Conservation (phyloP, 2,113 vertebrate species). For the Dasyornis broadbenti region DNA sequence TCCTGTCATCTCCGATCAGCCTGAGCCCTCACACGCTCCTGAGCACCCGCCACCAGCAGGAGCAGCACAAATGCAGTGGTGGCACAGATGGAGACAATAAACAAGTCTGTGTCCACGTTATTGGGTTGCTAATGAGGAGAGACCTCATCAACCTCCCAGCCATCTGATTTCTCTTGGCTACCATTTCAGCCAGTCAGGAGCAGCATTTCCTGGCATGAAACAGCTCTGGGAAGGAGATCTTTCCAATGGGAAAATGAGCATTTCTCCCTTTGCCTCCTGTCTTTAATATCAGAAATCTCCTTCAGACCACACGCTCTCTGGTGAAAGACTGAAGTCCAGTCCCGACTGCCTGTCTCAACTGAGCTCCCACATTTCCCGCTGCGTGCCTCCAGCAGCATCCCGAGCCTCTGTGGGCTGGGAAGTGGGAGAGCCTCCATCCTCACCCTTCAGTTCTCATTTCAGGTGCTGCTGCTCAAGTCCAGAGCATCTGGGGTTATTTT, state of each 20-base stretch:
- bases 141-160: neutral
- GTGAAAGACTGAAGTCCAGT: neutral
- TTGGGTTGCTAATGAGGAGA: constrained; percentile 25
- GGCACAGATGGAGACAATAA: neutral
- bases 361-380: neutral
- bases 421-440: neutral
- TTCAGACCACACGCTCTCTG: neutral
- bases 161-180: constrained; percentile 8
- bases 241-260: neutral
- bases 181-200: neutral
- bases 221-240: neutral
- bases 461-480: neutral
- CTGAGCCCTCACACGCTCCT: neutral
- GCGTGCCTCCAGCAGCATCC: neutral
- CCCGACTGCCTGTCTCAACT: fast-evolving
- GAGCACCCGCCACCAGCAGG: neutral
- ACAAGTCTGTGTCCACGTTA: neutral
- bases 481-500: neutral
- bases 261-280: neutral
- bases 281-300: neutral
- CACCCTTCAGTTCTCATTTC: neutral
- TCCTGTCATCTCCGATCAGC: neutral
- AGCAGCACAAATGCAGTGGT: neutral
- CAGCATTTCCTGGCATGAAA: neutral
- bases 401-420: neutral